Conservation (phyloP, 2,113 vertebrate species). For the Aegypius monachus region DNA sequence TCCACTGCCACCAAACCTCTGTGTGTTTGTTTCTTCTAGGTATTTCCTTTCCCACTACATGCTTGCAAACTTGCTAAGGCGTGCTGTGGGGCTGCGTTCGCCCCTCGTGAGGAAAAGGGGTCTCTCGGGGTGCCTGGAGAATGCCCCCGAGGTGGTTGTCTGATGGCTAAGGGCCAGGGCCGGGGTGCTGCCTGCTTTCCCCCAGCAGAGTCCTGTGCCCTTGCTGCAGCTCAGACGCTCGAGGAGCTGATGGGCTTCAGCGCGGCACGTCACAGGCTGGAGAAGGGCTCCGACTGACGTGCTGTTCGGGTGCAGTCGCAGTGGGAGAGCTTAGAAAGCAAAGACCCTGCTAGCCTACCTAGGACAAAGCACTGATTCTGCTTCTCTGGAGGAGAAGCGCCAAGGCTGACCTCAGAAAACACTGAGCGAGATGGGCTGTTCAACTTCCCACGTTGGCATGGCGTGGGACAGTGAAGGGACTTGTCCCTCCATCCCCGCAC, state of each 20-base stretch:
- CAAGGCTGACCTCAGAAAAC: background rate
- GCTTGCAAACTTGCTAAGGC: background rate
- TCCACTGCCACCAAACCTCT: background rate
- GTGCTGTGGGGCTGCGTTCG: accelerated
- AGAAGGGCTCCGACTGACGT: accelerated
- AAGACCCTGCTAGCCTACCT: background rate
- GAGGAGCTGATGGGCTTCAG: background rate
- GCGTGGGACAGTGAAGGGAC: accelerated
- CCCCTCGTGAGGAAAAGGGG: accelerated
- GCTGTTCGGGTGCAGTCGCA: accelerated
- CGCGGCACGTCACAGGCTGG: accelerated
- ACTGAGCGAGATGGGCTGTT: background rate
- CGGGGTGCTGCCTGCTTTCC: background rate
- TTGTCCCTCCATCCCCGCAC: accelerated
- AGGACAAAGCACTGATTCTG: background rate
- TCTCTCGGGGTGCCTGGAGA: too few relatives aligned
- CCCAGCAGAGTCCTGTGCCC: accelerated
- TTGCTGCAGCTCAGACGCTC: background rate
- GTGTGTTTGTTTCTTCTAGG: background rate
- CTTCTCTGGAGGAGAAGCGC: background rate
- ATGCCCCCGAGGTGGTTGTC: accelerated
- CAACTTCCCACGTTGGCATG: background rate
- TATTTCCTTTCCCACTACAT: background rate
- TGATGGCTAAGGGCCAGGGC: background rate
- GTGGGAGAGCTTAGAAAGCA: background rate